These are phyloP conservation scores for Conistra vaccinii DNA, from an alignment of 2,888 invertebrate genomes.

Conservation along the genomic window DNA sequence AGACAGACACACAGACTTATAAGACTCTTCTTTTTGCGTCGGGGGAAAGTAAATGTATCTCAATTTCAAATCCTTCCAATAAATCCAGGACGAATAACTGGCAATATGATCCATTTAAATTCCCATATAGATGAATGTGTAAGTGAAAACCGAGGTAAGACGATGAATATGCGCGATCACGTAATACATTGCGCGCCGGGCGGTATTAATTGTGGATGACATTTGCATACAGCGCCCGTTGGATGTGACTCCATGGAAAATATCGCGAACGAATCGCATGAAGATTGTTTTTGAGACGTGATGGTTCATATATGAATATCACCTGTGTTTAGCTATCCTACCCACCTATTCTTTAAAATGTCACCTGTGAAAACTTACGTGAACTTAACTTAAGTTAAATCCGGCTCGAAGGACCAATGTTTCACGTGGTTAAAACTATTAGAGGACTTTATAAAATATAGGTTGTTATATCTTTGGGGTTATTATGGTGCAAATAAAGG, in stretches of 20 bases:
- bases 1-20: too few relatives aligned
- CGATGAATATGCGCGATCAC: conserved; percentile 38
- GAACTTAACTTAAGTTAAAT: neutral
- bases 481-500: too few relatives aligned
- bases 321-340: neutral
- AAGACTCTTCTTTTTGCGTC: too few relatives aligned
- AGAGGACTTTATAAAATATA: too few relatives aligned
- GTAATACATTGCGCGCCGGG: conserved; percentile 55
- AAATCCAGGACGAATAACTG: conserved; percentile 5
- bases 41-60: neutral
- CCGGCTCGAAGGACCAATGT: too few relatives aligned
- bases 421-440: too few relatives aligned
- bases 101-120: conserved; percentile 21
- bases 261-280: neutral
- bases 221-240: conserved; percentile 46
- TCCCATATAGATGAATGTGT: conserved; percentile 16
- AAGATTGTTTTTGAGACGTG: conserved; percentile 15
- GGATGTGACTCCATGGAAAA: conserved; percentile 37
- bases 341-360: neutral
- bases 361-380: neutral
- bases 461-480: too few relatives aligned
- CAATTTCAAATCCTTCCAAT: neutral
- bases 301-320: neutral
- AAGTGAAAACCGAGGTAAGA: conserved; percentile 28
- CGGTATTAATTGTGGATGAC: conserved; percentile 50